Base-by-base conservation (phyloP, 2,888 invertebrate genomes). In the Tuta absoluta region DNA sequence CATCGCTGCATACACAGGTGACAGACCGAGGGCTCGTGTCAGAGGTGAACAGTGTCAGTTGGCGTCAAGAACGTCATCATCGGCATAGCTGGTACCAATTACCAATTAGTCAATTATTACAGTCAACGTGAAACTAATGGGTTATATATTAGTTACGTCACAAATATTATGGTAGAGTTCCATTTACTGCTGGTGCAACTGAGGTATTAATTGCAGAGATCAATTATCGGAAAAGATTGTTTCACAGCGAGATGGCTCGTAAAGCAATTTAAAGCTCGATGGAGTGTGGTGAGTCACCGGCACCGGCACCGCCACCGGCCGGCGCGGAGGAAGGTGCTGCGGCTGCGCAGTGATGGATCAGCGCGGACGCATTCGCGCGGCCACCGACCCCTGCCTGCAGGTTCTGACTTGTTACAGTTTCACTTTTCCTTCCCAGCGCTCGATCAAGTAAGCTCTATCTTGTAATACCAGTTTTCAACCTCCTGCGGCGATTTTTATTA, bases 371-470 rank as follows among this genome's bases (percentile, higher is more conserved):
- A 71, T 73, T 67, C 60, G 51, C 38, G 56, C 56, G 72, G 65
- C 78, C 80, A 89, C 90, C 90, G 90, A 91, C 87, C 80, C 85
- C 90, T 78, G 82, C 85, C 90, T 78, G 82, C 91, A 87, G 87
- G 91, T 89, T 89, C 84, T 77, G 80, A 88, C 90, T 84, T 88
- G 91, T 83, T 88, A 85, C 84, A 85, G 80, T 89, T 91, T 89
- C 87, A 89, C 88, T 91, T 90, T 89, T 89, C 85, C 83, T 82
- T 83, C 78, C 70, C 69, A 73, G 51, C 61, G 33, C 63, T 63
- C 53, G 17, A 17, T n/a, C 19, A 19, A 21, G 56, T 33, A 33
- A 51, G 49, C 45, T 62, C 48, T 14, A 33, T n/a, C 57, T 24
- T 23, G 23, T 21, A 62, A 33, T 33, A 60, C 63, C 61, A 63